phyloP scores from a whole-genome alignment of 2,888 invertebrate species.

The Mimachlamys varia region DNA sequence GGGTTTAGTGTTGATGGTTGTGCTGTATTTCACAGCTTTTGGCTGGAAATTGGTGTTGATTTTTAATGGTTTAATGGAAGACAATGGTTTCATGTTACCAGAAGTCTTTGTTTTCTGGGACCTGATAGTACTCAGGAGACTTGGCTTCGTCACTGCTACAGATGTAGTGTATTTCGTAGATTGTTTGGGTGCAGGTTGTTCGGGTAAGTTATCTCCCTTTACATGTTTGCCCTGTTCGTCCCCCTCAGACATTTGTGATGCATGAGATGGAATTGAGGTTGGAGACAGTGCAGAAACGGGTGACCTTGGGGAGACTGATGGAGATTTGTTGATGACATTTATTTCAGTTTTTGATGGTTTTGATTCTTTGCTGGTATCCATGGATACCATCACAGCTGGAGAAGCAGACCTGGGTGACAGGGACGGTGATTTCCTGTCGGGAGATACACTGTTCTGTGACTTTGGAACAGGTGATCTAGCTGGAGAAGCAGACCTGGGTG shows the following conservation, averaged over 20 bases:
- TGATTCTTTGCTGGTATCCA: slow-evolving; percentile 10
- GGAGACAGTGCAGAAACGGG: slow-evolving; percentile 44
- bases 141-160: slow-evolving; percentile 54
- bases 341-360: slow-evolving; percentile 14
- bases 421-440: background rate
- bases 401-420: background rate
- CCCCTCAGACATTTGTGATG: slow-evolving; percentile 42
- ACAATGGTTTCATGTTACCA: slow-evolving; percentile 60
- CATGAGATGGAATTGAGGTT: slow-evolving; percentile 43
- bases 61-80: slow-evolving; percentile 66
- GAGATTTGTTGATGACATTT: slow-evolving; percentile 38
- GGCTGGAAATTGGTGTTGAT: slow-evolving; percentile 60
- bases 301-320: background rate
- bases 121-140: slow-evolving; percentile 43
- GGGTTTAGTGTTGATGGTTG: slow-evolving; percentile 59
- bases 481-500: background rate
- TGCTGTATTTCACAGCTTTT: slow-evolving; percentile 61
- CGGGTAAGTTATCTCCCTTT: background rate
- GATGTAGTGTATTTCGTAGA: slow-evolving; percentile 57
- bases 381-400: background rate
- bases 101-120: slow-evolving; percentile 48
- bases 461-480: background rate
- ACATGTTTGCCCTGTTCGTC: background rate
- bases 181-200: background rate
- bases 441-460: background rate